A percentile compares a stretch with the other conserved stretches of the same genome.
Conservation (phyloP, 2,888 invertebrate genomes). For the Acrobasis consociella region DNA sequence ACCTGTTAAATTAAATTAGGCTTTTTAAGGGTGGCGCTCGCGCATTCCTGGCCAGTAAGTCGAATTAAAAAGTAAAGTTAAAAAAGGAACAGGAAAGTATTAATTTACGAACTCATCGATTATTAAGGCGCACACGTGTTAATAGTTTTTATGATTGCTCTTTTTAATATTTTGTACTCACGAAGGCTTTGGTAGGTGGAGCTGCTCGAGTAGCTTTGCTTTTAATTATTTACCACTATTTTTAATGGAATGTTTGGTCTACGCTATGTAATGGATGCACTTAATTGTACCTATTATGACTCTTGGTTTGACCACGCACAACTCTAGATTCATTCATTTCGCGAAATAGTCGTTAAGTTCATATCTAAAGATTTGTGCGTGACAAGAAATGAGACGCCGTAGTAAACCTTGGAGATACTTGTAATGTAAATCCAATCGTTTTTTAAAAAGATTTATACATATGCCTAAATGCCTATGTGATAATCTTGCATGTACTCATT, state of each 20-base stretch:
- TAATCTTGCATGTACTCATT: too few relatives aligned
- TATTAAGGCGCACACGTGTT: conserved; percentile 69
- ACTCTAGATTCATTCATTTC: too few relatives aligned
- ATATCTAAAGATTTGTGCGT: too few relatives aligned
- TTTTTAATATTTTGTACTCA: conserved; percentile 35
- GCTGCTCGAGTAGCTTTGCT: background rate
- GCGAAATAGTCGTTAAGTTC: too few relatives aligned
- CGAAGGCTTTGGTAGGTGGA: background rate
- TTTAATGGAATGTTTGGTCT: background rate
- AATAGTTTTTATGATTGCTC: conserved; percentile 64
- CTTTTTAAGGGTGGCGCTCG: conserved; percentile 76
- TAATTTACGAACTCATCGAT: conserved; percentile 71
- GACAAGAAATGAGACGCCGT: too few relatives aligned
- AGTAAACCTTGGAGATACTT: too few relatives aligned
- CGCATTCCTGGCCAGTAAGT: conserved; percentile 59
- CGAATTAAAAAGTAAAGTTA: conserved; percentile 55
- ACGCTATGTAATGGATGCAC: background rate
- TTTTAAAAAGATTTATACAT: too few relatives aligned
- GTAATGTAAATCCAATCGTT: too few relatives aligned
- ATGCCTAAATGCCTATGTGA: too few relatives aligned
- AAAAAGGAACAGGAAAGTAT: conserved; percentile 63
- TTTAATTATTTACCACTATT: conserved; percentile 24
- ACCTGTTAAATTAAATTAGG: conserved; percentile 83
- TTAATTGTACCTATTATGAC: too few relatives aligned
- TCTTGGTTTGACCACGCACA: too few relatives aligned